Evolutionary conservation across 2,797 vertebrate genomes (phyloP).

Genomic region (Rhabdomys pumilio): DNA sequence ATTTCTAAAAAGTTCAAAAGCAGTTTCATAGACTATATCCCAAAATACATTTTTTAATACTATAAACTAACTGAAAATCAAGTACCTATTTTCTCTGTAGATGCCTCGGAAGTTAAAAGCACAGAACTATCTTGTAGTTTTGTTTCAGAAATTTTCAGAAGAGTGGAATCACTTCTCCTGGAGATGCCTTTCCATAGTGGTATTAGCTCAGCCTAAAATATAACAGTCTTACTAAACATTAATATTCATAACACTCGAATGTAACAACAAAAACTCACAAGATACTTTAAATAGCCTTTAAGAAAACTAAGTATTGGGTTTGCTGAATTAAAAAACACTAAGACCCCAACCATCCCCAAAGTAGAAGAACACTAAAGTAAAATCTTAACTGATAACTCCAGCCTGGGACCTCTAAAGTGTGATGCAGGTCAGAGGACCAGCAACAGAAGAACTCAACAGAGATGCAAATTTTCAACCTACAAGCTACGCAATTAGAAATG

Average conservation of each 20-base stretch:
- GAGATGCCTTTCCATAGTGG: constrained; percentile 4
- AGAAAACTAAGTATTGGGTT: background rate
- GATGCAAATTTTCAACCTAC: background rate
- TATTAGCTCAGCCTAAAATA: constrained; percentile 59
- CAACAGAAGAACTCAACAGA: background rate
- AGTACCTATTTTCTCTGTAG: constrained; percentile 30
- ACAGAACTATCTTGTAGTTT: constrained; percentile 54
- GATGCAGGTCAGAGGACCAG: no score
- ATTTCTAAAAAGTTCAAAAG: background rate
- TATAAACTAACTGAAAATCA: constrained; percentile 39
- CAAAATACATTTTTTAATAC: background rate
- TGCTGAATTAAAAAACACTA: background rate
- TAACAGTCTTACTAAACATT: constrained; percentile 16
- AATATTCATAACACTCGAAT: constrained; percentile 22
- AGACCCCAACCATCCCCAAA: background rate
- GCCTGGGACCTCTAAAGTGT: background rate
- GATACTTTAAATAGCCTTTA: constrained; percentile 2
- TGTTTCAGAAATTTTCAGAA: constrained; percentile 29
- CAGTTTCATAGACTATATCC: background rate
- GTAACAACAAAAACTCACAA: background rate
- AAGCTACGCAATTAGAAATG: background rate
- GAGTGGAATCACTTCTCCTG: background rate
- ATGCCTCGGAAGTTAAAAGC: constrained; percentile 68
- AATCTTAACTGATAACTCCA: background rate
- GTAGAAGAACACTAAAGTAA: background rate